Evolutionary conservation across 1,140 invertebrate genomes (phyloP).

Genomic region (Drosophila ogumai): DNA sequence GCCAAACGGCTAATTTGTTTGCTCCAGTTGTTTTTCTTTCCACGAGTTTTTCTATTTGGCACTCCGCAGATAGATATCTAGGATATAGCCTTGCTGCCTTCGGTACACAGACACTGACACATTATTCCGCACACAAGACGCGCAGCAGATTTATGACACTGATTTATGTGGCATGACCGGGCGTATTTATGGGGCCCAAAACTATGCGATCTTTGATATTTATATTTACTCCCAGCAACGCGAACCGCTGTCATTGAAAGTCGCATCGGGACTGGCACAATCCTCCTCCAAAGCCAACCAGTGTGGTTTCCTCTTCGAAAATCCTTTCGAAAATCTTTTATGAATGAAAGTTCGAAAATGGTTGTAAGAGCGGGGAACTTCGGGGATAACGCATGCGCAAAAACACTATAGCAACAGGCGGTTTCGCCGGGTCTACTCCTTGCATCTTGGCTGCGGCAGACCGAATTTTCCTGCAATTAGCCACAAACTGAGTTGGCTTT

Average conservation of each 20-base stretch:
- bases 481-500: conserved; percentile 27
- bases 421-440: background rate
- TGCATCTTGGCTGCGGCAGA: conserved; percentile 20
- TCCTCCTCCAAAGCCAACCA: background rate
- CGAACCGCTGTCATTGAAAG: conserved; percentile 60
- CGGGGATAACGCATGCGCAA: conserved; percentile 52
- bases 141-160: conserved; percentile 78
- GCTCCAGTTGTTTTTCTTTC: conserved; percentile 23
- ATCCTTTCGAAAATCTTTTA: conserved; percentile 36
- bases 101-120: conserved; percentile 54
- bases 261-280: conserved; percentile 59
- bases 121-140: conserved; percentile 62
- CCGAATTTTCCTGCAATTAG: conserved; percentile 30
- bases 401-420: conserved; percentile 45
- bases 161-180: conserved; percentile 63
- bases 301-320: conserved; percentile 40
- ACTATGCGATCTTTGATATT: background rate
- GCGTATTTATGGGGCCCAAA: conserved; percentile 29
- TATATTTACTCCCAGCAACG: background rate
- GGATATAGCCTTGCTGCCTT: conserved; percentile 47
- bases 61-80: conserved; percentile 36
- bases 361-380: background rate
- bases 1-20: conserved; percentile 56
- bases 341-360: conserved; percentile 66
- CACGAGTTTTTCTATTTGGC: conserved; percentile 16